A percentile compares a stretch with the other conserved stretches of the same genome.
These are phyloP conservation scores for Sardina pilchardus DNA, from an alignment of 2,113 vertebrate species.

Conservation along the genomic window DNA sequence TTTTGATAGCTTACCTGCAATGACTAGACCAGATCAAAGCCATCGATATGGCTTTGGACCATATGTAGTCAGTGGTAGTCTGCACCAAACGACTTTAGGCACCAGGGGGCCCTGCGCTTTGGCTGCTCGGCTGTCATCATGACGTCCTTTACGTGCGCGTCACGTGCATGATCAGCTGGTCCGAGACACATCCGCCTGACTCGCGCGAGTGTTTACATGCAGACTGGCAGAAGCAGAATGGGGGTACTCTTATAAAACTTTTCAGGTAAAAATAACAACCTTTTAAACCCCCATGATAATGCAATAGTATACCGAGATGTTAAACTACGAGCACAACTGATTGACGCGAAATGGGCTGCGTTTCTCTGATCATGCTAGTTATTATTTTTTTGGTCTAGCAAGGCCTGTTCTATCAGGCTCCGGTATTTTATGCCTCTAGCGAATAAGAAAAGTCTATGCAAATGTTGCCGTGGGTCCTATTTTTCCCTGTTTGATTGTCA, in stretches of 20 bases:
- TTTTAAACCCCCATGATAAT: neutral
- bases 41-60: too few relatives aligned
- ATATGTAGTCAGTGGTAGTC: neutral
- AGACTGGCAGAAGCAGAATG: constrained; percentile 47
- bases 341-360: neutral
- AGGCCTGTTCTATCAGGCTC: neutral
- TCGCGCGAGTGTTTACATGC: constrained; percentile 45
- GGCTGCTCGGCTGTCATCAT: neutral
- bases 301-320: neutral
- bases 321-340: neutral
- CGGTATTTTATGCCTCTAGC: neutral
- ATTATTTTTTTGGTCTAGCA: neutral
- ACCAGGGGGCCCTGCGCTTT: neutral
- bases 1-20: too few relatives aligned
- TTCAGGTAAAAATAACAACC: constrained; percentile 37
- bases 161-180: constrained; percentile 46
- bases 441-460: neutral
- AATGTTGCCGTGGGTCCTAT: neutral
- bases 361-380: neutral
- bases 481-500: neutral
- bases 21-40: too few relatives aligned
- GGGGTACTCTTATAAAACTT: constrained; percentile 20
- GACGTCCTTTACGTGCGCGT: constrained; percentile 14
- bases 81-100: neutral
- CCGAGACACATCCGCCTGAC: constrained; percentile 40